Percentiles rank a stretch among this genome's conserved stretches.
phyloP scores from a whole-genome alignment of 2,797 vertebrate genomes.

The Phrynocephalus vlangalii region DNA sequence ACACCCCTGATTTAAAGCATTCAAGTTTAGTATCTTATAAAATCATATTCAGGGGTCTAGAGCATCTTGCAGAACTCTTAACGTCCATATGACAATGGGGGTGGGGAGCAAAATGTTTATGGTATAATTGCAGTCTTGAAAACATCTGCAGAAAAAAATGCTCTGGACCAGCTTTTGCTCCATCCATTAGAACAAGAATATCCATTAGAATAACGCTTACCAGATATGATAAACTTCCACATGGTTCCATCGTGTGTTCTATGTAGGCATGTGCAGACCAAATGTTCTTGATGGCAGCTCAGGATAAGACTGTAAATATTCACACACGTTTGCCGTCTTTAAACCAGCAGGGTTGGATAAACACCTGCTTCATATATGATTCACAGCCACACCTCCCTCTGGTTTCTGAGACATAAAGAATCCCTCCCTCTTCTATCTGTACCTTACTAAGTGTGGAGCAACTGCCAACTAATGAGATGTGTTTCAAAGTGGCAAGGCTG shows the following conservation, averaged over 20 bases:
- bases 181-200: background rate
- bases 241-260: constrained; percentile 22
- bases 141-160: too few relatives aligned
- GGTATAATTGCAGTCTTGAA: too few relatives aligned
- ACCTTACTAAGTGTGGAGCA: background rate
- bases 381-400: constrained; percentile 71
- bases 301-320: constrained; percentile 42
- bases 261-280: rapidly evolving
- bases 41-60: too few relatives aligned
- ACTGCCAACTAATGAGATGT: background rate
- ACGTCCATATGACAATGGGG: too few relatives aligned
- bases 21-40: background rate
- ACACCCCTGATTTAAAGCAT: background rate
- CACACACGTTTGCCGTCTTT: constrained; percentile 11
- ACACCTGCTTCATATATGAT: constrained; percentile 67
- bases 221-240: constrained; percentile 45
- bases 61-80: too few relatives aligned
- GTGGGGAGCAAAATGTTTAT: too few relatives aligned
- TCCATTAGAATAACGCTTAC: constrained; percentile 50
- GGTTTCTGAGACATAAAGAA: constrained; percentile 52
- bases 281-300: constrained; percentile 16
- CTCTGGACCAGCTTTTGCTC: background rate
- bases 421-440: constrained; percentile 58
- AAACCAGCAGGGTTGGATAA: constrained; percentile 52
- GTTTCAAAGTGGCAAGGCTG: background rate